phyloP scores from a whole-genome alignment of 1,140 invertebrate genomes.

The Drosophila bocqueti region DNA sequence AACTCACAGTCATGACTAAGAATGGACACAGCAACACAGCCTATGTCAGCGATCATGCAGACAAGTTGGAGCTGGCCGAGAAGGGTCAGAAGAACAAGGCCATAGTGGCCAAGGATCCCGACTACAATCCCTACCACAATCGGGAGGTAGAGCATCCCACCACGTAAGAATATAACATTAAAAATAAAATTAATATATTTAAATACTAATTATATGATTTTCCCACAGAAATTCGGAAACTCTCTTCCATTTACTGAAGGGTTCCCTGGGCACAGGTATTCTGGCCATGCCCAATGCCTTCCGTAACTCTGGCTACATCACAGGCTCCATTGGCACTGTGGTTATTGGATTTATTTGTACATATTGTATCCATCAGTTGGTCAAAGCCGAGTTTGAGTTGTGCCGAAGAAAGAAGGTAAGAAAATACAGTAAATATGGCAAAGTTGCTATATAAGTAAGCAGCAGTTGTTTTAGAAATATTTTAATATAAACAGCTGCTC shows the following conservation, averaged over 20 bases:
- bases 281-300: conserved; percentile 95
- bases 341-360: conserved; percentile 91
- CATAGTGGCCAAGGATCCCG: conserved; percentile 69
- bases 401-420: conserved; percentile 87
- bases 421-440: not conserved
- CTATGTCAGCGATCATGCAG: conserved; percentile 72
- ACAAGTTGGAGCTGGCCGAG: conserved; percentile 85
- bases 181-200: not conserved
- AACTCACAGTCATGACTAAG: conserved; percentile 70
- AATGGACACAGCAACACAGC: conserved; percentile 82
- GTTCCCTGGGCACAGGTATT: conserved; percentile 95
- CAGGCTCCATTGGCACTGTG: conserved; percentile 89
- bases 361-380: conserved; percentile 92
- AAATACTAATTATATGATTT: not conserved
- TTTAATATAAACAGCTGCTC: not conserved
- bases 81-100: conserved; percentile 84
- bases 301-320: conserved; percentile 90
- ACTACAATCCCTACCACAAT: conserved; percentile 89
- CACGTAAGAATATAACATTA: conserved; percentile 86
- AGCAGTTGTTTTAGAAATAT: not conserved
- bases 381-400: conserved; percentile 89
- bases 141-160: conserved; percentile 90
- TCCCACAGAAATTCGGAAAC: conserved; percentile 90
- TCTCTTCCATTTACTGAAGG: conserved; percentile 92
- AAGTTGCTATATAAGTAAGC: too few species aligned